These are phyloP conservation scores for Wiebesia pumilae DNA, from an alignment of 1,140 invertebrate species.

Conservation along the genomic window DNA sequence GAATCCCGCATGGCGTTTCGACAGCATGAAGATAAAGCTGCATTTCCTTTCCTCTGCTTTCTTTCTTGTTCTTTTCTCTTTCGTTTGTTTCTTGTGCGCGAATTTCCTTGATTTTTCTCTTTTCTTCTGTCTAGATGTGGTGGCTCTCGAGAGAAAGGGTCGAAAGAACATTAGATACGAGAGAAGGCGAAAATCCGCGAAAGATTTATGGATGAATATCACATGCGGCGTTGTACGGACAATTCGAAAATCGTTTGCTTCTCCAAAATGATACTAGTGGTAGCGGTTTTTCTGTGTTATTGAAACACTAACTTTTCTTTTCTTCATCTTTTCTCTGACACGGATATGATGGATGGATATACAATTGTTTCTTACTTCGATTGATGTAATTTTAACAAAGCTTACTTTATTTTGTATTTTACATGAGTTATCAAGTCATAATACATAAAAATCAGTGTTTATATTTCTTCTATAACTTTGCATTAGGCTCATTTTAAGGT, in stretches of 20 bases:
- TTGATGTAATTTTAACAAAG: too few relatives aligned
- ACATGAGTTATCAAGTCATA: too few relatives aligned
- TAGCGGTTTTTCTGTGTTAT: conserved; percentile 49
- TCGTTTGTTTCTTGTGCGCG: not conserved
- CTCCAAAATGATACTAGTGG: conserved; percentile 37
- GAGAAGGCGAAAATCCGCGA: conserved; percentile 33
- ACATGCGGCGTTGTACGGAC: not conserved
- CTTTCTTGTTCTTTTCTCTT: not conserved
- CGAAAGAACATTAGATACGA: not conserved
- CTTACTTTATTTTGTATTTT: too few relatives aligned
- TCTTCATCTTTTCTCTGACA: not conserved
- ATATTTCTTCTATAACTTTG: too few relatives aligned
- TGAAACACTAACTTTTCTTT: conserved; percentile 35
- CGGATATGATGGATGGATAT: conserved; percentile 7
- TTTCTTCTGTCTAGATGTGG: conserved; percentile 9
- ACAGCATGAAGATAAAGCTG: conserved; percentile 46
- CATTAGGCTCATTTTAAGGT: too few relatives aligned
- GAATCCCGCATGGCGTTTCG: conserved; percentile 24
- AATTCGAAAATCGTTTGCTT: conserved; percentile 29
- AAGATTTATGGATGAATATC: conserved; percentile 45
- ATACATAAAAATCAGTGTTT: too few relatives aligned
- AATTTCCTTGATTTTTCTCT: conserved; percentile 28
- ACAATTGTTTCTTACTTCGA: not conserved
- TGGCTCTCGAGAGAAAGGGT: conserved; percentile 7
- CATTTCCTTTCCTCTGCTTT: conserved; percentile 14